Base-by-base conservation (phyloP, 2,113 vertebrate species). In the Montifringilla adamsi region DNA sequence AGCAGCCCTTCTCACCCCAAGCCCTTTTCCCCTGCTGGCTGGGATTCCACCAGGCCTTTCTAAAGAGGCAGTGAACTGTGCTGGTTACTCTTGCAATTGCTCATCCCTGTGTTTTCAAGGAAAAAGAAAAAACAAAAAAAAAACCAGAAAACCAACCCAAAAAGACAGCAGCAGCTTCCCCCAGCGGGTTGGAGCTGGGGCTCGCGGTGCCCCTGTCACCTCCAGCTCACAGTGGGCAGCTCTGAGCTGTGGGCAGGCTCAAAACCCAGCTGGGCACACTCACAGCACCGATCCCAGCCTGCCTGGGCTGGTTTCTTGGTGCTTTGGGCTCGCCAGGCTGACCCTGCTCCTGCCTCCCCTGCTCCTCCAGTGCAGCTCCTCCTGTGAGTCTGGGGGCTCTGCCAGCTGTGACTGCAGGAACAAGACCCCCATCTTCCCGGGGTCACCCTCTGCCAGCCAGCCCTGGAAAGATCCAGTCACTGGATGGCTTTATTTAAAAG, bases 21-120 rank as follows among this genome's bases (percentile, higher is more conserved):
- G 52, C 84, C 63, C 64, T 78, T 77, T 68, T 79, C 58, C 68
- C 75, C 75, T 5, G 21, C 90, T 90, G 92, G 92, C 88, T 74
- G 47, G 52, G 73, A 33, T 89, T 82, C 74, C 91, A 72, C 56
- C 91, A 95, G 86, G 79, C 94, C 1, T 87, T 94, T 86, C 87
- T 81, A 83, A 94, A 95, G 78, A 94, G 85, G 63, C 85, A 86
- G 15, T 49, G 82, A 92, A 22, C 85, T 90, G 13, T 39, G 31
- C 5, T 90, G 85, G 72, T 89, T 78, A 43, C 73, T 72, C 91
- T 83, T 94, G 93, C 90, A 90, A 44, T 55, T 94, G 84, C 82
- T 96, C 90, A 84, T 91, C 92, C 78, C 82, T 87, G 63, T 50
- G 49, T 95, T 91, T 73, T 3, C 2, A 56, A 55, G 66, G 35